Percentiles rank a stretch among this genome's conserved stretches.
These are phyloP conservation scores for Himalopsyche tibetana DNA, from an alignment of 2,888 invertebrate genomes.

Conservation along the genomic window DNA sequence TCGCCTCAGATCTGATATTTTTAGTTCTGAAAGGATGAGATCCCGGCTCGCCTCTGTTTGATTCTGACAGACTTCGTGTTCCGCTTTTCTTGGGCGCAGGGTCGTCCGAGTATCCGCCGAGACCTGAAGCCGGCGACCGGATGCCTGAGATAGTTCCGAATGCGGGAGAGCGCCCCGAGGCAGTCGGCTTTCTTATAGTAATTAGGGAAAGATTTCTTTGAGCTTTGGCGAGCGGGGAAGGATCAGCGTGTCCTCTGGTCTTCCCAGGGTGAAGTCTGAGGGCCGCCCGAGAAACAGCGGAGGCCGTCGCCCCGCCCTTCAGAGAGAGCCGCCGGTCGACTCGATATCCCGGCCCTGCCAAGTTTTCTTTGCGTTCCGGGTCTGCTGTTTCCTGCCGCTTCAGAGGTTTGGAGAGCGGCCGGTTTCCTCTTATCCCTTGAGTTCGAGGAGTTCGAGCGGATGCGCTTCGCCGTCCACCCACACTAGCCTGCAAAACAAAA, in stretches of 20 bases:
- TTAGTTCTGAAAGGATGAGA: slow-evolving; percentile 43
- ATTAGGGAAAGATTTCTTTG: slow-evolving; percentile 63
- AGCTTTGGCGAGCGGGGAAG: slow-evolving; percentile 56
- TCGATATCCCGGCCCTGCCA: slow-evolving; percentile 46
- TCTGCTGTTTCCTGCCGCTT: slow-evolving; percentile 41
- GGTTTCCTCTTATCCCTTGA: background rate
- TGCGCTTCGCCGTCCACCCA: slow-evolving; percentile 9
- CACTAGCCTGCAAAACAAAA: background rate
- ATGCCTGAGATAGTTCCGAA: slow-evolving; percentile 51
- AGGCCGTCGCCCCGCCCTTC: background rate
- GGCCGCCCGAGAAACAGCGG: slow-evolving; percentile 36
- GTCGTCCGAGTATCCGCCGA: slow-evolving; percentile 45
- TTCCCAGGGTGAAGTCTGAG: slow-evolving; percentile 56
- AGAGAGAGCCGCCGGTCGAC: slow-evolving; percentile 46
- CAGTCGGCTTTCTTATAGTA: slow-evolving; percentile 62
- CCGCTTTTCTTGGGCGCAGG: slow-evolving; percentile 49
- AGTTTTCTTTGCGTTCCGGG: slow-evolving; percentile 63
- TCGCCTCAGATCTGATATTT: slow-evolving; percentile 49
- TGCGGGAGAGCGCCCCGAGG: slow-evolving; percentile 55
- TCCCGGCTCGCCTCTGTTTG: slow-evolving; percentile 50
- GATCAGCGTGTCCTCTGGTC: slow-evolving; percentile 56
- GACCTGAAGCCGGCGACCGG: slow-evolving; percentile 36
- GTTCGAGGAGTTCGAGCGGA: slow-evolving; percentile 55
- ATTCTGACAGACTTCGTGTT: slow-evolving; percentile 59
- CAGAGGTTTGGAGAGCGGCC: slow-evolving; percentile 36